Conservation (phyloP, 35 echinoderm and acorn worm species). For the Anneissia japonica region DNA sequence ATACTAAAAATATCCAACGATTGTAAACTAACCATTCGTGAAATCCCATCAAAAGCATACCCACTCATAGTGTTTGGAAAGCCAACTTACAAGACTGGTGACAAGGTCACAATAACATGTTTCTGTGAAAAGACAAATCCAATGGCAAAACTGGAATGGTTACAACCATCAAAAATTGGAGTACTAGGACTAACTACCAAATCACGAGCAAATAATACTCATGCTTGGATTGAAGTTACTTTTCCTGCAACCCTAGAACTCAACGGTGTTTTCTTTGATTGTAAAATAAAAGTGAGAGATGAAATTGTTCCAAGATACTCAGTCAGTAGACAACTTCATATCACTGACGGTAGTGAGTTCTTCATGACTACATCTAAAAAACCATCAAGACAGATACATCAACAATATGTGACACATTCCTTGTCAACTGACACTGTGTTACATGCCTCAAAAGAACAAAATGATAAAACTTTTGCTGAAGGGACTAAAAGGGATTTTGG, state of each 20-base stretch:
- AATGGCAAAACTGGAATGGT: neutral
- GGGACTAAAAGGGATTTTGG: too few relatives aligned
- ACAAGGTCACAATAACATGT: neutral
- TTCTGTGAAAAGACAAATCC: neutral
- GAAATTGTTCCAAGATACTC: neutral
- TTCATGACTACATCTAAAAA: too few relatives aligned
- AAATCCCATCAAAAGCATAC: neutral
- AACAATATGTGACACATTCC: too few relatives aligned
- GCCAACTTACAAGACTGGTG: neutral
- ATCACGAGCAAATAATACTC: neutral
- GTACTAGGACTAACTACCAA: too few relatives aligned
- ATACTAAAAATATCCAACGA: neutral
- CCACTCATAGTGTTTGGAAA: neutral
- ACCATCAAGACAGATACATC: too few relatives aligned
- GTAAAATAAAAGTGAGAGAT: neutral
- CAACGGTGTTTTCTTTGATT: neutral
- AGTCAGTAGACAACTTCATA: neutral
- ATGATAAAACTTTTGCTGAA: too few relatives aligned
- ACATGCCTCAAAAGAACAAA: too few relatives aligned
- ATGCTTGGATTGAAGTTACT: neutral
- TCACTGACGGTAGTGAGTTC: too few relatives aligned
- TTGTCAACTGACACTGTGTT: too few relatives aligned
- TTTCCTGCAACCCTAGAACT: neutral
- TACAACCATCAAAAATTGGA: neutral
- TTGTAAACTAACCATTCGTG: neutral